These are phyloP conservation scores for Nyctalus aviator DNA, from an alignment of 2,797 vertebrate species.

Conservation along the genomic window DNA sequence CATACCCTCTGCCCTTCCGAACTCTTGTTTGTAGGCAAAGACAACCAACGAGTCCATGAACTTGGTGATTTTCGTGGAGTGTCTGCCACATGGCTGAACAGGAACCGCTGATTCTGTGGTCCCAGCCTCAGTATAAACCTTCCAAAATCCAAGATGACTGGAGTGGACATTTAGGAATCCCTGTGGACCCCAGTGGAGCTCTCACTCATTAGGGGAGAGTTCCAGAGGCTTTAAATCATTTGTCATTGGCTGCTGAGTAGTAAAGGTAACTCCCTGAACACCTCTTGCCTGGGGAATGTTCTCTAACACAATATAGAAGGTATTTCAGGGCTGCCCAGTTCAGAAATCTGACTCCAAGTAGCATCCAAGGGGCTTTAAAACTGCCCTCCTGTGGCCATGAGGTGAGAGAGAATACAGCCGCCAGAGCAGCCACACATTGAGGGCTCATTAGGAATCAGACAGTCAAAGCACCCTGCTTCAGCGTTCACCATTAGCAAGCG, in stretches of 20 bases:
- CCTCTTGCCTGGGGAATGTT: neutral
- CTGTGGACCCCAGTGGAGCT: neutral
- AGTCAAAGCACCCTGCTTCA: neutral
- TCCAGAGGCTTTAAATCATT: neutral
- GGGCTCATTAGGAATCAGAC: neutral
- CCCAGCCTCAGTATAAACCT: neutral
- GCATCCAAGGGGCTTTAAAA: constrained; percentile 13
- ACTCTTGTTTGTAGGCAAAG: neutral
- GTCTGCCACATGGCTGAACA: neutral
- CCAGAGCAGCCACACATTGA: neutral
- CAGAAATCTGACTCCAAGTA: constrained; percentile 45
- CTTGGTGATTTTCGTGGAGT: neutral
- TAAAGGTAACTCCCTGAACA: neutral
- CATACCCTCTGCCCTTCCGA: neutral
- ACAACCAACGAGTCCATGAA: neutral
- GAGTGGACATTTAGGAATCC: neutral
- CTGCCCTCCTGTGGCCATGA: neutral
- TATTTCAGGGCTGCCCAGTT: neutral
- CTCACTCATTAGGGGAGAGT: neutral
- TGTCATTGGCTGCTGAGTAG: neutral
- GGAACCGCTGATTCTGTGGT: neutral
- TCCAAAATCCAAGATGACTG: neutral
- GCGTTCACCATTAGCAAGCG: neutral
- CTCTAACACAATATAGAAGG: constrained; percentile 1
- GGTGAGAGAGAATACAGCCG: neutral